A percentile compares a stretch with the other conserved stretches of the same genome.
Evolutionary conservation across 2,797 vertebrate genomes (phyloP).

Genomic region (Darevskia mixta): DNA sequence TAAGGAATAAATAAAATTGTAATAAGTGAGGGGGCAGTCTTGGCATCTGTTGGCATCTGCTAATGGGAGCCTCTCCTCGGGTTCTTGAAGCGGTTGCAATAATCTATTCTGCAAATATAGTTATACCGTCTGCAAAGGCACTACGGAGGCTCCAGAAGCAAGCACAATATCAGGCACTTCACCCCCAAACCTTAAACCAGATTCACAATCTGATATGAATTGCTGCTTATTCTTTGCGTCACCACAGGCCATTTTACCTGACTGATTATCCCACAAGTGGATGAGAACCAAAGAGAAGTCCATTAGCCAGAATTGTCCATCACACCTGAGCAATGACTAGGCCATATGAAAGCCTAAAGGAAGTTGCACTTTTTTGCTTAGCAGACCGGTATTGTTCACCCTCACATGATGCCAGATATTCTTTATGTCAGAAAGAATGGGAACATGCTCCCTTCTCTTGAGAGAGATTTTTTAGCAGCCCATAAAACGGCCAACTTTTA

Average conservation of each 20-base stretch:
- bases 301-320: background rate
- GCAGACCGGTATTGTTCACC: background rate
- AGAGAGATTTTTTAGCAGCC: constrained; percentile 53
- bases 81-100: too few relatives aligned
- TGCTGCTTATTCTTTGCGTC: background rate
- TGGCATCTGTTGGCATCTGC: too few relatives aligned
- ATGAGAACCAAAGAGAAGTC: background rate
- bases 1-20: too few relatives aligned
- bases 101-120: background rate
- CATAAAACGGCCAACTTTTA: constrained; percentile 43
- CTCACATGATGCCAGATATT: background rate
- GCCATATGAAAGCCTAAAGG: background rate
- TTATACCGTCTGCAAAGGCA: background rate
- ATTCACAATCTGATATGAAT: background rate
- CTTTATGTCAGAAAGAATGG: constrained; percentile 20
- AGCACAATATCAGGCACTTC: background rate
- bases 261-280: background rate
- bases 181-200: background rate
- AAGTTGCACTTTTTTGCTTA: background rate
- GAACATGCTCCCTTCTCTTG: background rate
- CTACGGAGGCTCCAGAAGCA: background rate
- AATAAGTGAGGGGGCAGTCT: too few relatives aligned
- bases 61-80: too few relatives aligned
- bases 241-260: background rate
- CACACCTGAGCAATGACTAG: background rate